Conservation (phyloP, 2,888 invertebrate genomes). For the Dynastes hyllus region DNA sequence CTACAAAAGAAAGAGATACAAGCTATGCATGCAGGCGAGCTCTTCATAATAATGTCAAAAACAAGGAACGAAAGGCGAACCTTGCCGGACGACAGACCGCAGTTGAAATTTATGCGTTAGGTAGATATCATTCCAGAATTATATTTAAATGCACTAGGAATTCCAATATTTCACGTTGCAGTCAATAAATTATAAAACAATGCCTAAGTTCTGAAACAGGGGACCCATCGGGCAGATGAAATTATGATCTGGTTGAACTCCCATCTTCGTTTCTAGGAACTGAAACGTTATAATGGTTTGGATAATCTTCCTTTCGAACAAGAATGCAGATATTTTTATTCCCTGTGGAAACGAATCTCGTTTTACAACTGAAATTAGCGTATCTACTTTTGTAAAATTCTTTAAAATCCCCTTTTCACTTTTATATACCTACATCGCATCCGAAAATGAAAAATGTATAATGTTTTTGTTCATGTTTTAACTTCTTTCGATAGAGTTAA, state of each 20-base stretch:
- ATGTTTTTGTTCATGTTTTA: no score
- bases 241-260: constrained; percentile 64
- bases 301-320: neutral
- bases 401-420: no score
- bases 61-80: constrained; percentile 14
- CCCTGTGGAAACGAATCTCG: no score
- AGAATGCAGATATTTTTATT: neutral
- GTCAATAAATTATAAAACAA: constrained; percentile 59
- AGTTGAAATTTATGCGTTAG: constrained; percentile 27
- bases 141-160: constrained; percentile 45
- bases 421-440: no score
- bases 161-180: constrained; percentile 51
- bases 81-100: neutral
- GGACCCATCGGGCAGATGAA: constrained; percentile 64
- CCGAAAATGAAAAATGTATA: no score
- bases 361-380: no score
- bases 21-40: constrained; percentile 10
- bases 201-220: constrained; percentile 67
- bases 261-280: neutral
- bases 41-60: constrained; percentile 27
- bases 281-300: neutral
- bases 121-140: constrained; percentile 46
- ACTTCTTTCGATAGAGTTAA: no score
- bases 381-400: no score
- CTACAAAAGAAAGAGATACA: neutral